Evolutionary conservation across 2,113 vertebrate species (phyloP).

Genomic region (Plotosus lineatus): DNA sequence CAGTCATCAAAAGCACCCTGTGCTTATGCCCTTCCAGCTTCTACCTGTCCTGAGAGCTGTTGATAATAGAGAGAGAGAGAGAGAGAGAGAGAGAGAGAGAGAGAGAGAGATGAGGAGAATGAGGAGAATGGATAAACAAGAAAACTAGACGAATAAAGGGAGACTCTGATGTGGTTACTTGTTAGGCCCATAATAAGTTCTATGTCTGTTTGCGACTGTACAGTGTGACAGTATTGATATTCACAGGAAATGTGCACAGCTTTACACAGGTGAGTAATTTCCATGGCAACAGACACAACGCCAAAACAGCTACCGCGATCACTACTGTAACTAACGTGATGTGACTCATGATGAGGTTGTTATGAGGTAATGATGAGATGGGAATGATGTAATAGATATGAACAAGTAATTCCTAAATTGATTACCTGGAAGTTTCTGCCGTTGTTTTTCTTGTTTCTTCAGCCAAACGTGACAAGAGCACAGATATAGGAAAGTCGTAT

Average conservation of each 20-base stretch:
- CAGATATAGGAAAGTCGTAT: too few relatives aligned
- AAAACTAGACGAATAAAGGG: neutral
- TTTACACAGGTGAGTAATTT: neutral
- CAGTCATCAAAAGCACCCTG: conserved; percentile 45
- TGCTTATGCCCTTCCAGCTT: conserved; percentile 62
- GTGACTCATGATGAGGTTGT: neutral
- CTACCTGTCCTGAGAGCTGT: conserved; percentile 64
- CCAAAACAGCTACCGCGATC: neutral
- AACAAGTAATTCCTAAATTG: neutral
- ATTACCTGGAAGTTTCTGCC: neutral
- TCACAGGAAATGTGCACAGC: conserved; percentile 6
- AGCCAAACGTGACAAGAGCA: neutral
- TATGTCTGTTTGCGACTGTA: neutral
- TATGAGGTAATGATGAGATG: neutral
- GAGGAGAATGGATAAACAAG: neutral
- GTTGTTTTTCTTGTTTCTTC: neutral
- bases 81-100: neutral
- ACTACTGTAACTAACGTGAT: too few relatives aligned
- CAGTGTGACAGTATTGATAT: neutral
- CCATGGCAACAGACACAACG: neutral
- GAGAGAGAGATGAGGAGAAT: conserved; percentile 1
- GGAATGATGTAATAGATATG: neutral
- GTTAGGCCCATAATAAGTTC: neutral
- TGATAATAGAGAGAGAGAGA: conserved; percentile 63
- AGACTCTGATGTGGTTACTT: conserved; percentile 2